Base-by-base conservation (phyloP, 2,888 invertebrate species). In the Cartodere bifasciata region DNA sequence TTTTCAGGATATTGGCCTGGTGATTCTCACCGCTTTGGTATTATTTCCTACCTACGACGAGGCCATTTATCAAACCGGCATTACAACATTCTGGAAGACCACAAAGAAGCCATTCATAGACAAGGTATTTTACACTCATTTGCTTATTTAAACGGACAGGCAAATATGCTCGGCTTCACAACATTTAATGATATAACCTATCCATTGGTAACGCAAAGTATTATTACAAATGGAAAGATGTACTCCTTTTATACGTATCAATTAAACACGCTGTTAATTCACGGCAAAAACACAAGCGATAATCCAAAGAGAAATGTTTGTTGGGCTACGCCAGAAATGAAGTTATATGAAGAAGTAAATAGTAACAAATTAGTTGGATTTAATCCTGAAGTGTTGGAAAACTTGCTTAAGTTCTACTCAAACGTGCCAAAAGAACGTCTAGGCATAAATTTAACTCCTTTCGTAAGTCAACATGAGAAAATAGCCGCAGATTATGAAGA, bases 181-280 rank as follows among this genome's bases (percentile, higher is more conserved):
- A 83, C 86, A 10, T 87, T 71, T 53, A 83, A 85, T 45, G 95
- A 97, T 42, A 47, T 94, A 11, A 88, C 86, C 0, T 91, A 92
- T 55, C 97, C 98, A 0, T 57, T 95, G 32, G 74, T 79, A 1
- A 82, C 86, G 3, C 95, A 97, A 68, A 78, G 83, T 10, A 64
- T 91, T 9, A 67, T 94, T 21, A 87, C 91, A 1, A 82, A 97
- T 60, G 95, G 97, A 0, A 72, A 81, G 41, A 53, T 70, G 3
- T 91, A 86, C 76, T 81, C 83, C 1, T 81, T 95, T 42, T 85
- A 80, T 51, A 70, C 77, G 9, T 97, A 94, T 54, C 97, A 98
- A 57, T 60, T 98, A 34, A 98, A 98, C 55, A 94, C 91, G 1
- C 67, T 75, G 17, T 50, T 71, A 9, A 58, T 84, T 43, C 73